Percentiles rank a stretch among this genome's conserved stretches.
These are phyloP conservation scores for Cyanistes caeruleus DNA, from an alignment of 2,113 vertebrate species.

Conservation along the genomic window DNA sequence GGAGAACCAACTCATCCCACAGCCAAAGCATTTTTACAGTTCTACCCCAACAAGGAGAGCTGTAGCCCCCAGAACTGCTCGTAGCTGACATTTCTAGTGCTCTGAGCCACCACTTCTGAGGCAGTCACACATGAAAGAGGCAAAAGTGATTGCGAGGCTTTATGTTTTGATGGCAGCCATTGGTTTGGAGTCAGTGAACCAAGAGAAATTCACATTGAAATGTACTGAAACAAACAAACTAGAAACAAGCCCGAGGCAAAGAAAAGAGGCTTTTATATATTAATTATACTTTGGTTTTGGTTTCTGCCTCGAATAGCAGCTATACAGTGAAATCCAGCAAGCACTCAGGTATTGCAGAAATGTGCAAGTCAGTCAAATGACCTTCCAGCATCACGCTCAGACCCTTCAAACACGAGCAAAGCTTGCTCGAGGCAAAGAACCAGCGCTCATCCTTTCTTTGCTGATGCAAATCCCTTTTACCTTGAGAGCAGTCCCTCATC, in stretches of 20 bases:
- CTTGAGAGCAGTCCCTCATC: not conserved
- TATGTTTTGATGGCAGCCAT: slow-evolving; percentile 32
- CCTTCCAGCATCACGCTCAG: slow-evolving; percentile 10
- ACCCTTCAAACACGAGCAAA: not conserved
- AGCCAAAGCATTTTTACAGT: not conserved
- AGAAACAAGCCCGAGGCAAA: slow-evolving; percentile 52
- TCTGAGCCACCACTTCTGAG: slow-evolving; percentile 27
- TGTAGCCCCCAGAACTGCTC: not conserved
- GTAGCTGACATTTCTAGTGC: not conserved
- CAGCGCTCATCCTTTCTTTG: not conserved
- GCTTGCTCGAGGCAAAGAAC: slow-evolving; percentile 4
- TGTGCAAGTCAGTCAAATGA: not conserved
- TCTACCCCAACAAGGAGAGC: not conserved
- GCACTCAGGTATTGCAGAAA: slow-evolving; percentile 21
- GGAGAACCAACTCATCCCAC: not conserved
- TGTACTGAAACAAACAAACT: slow-evolving; percentile 54
- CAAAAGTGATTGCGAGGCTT: not conserved
- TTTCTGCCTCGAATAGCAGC: slow-evolving; percentile 38
- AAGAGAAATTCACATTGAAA: slow-evolving; percentile 52
- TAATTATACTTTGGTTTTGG: slow-evolving; percentile 19
- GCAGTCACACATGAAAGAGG: not conserved
- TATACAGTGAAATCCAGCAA: slow-evolving; percentile 27
- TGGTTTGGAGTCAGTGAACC: slow-evolving; percentile 49
- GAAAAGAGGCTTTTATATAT: slow-evolving; percentile 47
- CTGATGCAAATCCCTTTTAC: slow-evolving; percentile 23